Conservation (phyloP, 2,113 vertebrate species). For the Odobenus rosmarus region DNA sequence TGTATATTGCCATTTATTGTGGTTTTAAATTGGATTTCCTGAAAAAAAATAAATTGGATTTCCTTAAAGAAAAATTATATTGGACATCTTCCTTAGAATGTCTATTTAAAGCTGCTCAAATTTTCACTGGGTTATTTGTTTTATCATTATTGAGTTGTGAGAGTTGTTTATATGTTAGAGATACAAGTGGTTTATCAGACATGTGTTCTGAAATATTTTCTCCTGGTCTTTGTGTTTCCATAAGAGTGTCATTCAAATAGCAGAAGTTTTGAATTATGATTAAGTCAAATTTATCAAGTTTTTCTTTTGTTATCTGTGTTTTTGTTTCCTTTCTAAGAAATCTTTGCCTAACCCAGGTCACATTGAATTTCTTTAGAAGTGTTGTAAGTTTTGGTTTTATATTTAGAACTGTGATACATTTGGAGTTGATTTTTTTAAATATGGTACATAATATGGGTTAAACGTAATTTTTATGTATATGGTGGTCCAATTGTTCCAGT, state of each 20-base stretch:
- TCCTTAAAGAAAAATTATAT: neutral
- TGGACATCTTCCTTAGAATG: neutral
- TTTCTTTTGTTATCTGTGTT: neutral
- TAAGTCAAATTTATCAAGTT: conserved; percentile 17
- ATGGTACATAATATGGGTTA: neutral
- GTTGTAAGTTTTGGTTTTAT: neutral
- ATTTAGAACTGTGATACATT: neutral
- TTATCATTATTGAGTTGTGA: conserved; percentile 28
- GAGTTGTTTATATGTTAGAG: neutral
- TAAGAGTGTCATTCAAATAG: neutral
- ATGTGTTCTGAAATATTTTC: neutral
- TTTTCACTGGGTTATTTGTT: conserved; percentile 24
- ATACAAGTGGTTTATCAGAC: neutral
- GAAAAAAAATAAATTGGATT: neutral
- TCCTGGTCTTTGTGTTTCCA: neutral
- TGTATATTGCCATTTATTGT: neutral
- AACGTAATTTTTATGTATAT: neutral
- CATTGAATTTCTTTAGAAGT: neutral
- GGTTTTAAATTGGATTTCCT: neutral
- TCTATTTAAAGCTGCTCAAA: neutral
- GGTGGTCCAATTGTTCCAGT: neutral
- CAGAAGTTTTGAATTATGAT: conserved; percentile 18
- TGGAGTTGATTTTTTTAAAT: conserved; percentile 16
- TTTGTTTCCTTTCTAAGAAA: conserved; percentile 15
- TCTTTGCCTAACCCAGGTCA: neutral